Conservation (phyloP, 2,797 vertebrate genomes). For the Sebastes dallii region DNA sequence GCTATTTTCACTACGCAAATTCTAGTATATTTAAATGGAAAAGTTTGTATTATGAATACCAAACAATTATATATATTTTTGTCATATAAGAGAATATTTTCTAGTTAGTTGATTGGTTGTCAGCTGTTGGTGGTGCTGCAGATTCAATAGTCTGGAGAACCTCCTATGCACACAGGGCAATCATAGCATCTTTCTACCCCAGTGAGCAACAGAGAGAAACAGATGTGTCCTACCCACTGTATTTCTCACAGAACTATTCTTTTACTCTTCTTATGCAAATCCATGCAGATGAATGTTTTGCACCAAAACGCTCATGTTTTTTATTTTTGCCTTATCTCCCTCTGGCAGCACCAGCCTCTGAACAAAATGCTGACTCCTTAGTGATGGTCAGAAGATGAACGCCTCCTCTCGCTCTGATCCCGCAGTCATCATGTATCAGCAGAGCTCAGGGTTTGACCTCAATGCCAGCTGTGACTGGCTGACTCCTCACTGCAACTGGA, state of each 20-base stretch:
- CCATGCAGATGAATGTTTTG: slow-evolving; percentile 13
- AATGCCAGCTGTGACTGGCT: slow-evolving; percentile 54
- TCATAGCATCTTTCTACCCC: neutral
- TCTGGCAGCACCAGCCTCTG: neutral
- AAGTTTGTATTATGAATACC: neutral
- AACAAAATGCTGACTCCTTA: slow-evolving; percentile 40
- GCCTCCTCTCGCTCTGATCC: slow-evolving; percentile 39
- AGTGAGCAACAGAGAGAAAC: slow-evolving; percentile 4
- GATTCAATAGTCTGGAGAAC: neutral
- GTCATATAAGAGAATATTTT: neutral
- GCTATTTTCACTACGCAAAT: neutral
- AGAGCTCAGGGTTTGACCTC: slow-evolving; percentile 33
- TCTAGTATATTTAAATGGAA: neutral
- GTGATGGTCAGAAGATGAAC: slow-evolving; percentile 64
- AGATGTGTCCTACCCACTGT: neutral
- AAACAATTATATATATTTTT: neutral
- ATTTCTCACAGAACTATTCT: neutral
- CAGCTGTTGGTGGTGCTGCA: neutral
- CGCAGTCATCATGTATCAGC: slow-evolving; percentile 44
- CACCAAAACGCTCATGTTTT: neutral
- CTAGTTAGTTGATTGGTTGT: neutral
- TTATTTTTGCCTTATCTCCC: slow-evolving; percentile 5
- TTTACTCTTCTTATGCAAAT: slow-evolving; percentile 24
- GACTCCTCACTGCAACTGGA: slow-evolving; percentile 51
- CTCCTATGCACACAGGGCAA: neutral